phyloP scores from a whole-genome alignment of 2,797 vertebrate species.

The Urophycis tenuis region DNA sequence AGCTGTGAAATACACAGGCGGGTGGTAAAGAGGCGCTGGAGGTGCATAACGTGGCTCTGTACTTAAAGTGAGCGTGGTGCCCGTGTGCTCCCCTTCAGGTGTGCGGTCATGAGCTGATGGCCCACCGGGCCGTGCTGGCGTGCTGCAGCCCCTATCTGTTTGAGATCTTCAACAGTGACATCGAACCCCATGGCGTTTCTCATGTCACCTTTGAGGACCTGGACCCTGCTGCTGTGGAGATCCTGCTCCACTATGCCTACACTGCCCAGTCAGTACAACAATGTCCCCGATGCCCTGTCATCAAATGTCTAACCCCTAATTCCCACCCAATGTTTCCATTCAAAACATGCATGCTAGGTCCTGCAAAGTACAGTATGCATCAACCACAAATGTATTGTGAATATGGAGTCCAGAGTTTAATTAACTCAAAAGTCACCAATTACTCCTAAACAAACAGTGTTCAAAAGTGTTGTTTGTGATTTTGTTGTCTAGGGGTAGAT shows the following conservation, averaged over 20 bases:
- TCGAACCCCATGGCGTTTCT: slow-evolving; percentile 87
- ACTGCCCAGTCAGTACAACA: slow-evolving; percentile 88
- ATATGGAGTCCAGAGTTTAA: neutral
- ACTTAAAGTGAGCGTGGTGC: neutral
- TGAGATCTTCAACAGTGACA: slow-evolving; percentile 96
- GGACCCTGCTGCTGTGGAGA: slow-evolving; percentile 94
- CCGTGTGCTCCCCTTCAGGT: slow-evolving; percentile 68
- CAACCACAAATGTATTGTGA: neutral
- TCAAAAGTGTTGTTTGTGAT: neutral
- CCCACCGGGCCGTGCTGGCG: slow-evolving; percentile 92
- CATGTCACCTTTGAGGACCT: slow-evolving; percentile 97
- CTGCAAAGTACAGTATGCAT: neutral
- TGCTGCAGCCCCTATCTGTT: slow-evolving; percentile 99
- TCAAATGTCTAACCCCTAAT: neutral
- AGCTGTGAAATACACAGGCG: neutral
- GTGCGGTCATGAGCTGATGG: slow-evolving; percentile 94
- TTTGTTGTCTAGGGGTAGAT: neutral
- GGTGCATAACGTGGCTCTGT: neutral
- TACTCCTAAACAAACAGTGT: neutral
- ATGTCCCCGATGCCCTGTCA: neutral
- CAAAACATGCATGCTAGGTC: neutral
- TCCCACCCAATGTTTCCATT: neutral
- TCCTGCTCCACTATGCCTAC: slow-evolving; percentile 95
- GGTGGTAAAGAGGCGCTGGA: neutral
- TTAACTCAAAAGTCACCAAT: neutral